These are phyloP conservation scores for Bufo gargarizans DNA, from an alignment of 2,113 vertebrate species.

Conservation along the genomic window DNA sequence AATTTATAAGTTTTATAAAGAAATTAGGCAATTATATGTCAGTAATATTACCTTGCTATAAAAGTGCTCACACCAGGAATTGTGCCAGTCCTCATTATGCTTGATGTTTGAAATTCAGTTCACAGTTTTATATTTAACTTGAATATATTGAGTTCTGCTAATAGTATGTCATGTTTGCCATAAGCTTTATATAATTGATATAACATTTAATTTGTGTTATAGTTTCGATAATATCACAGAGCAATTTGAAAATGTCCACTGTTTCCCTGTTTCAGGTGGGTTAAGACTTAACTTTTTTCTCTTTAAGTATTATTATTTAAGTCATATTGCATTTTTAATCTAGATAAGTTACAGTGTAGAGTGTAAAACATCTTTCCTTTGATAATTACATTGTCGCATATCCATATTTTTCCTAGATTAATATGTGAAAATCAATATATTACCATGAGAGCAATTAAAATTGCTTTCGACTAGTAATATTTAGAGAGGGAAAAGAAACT, in stretches of 20 bases:
- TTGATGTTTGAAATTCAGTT: slow-evolving; percentile 15
- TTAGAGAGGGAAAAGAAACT: neutral
- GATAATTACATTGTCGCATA: slow-evolving; percentile 26
- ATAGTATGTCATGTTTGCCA: slow-evolving; percentile 27
- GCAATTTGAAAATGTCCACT: slow-evolving; percentile 13
- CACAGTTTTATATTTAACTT: slow-evolving; percentile 29
- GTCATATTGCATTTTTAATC: slow-evolving; percentile 10
- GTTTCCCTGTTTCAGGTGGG: neutral
- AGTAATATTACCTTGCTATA: slow-evolving; percentile 8
- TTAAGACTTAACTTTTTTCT: neutral
- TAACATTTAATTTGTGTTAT: slow-evolving; percentile 22
- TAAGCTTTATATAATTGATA: slow-evolving; percentile 42
- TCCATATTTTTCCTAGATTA: slow-evolving; percentile 35
- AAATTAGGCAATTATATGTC: neutral
- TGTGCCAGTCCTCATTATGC: slow-evolving; percentile 25
- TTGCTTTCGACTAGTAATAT: slow-evolving; percentile 22
- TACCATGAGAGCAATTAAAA: slow-evolving; percentile 28
- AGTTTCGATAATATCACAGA: slow-evolving; percentile 17
- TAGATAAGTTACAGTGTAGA: slow-evolving; percentile 7
- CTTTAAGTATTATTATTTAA: slow-evolving; percentile 25
- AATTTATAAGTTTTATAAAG: neutral
- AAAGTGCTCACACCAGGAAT: slow-evolving; percentile 19
- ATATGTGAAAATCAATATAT: slow-evolving; percentile 36
- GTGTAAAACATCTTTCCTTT: slow-evolving; percentile 32
- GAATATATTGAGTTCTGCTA: slow-evolving; percentile 25